phyloP scores from a whole-genome alignment of 2,113 vertebrate species.

The Thinocorus orbignyianus region DNA sequence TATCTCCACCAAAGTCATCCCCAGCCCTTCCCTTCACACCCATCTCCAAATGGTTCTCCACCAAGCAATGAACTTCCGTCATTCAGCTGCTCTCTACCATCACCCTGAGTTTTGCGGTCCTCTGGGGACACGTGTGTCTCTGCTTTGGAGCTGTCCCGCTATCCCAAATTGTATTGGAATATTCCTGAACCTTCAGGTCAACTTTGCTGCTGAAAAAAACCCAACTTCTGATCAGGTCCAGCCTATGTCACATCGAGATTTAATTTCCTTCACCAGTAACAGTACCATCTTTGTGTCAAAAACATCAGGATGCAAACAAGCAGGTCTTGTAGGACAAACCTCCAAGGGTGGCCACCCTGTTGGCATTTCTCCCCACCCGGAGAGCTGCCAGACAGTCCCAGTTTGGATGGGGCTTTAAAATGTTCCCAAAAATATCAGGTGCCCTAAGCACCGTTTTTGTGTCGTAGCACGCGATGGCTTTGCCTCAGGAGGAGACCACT shows the following conservation, averaged over 20 bases:
- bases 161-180: neutral
- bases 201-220: neutral
- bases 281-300: constrained; percentile 42
- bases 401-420: constrained; percentile 5
- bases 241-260: neutral
- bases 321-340: constrained; percentile 27
- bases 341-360: neutral
- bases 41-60: neutral
- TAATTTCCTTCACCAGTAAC: constrained; percentile 4
- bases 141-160: neutral
- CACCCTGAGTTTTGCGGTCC: neutral
- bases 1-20: neutral
- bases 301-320: constrained; percentile 29
- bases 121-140: accelerated
- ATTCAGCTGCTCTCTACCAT: neutral
- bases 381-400: neutral
- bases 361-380: neutral
- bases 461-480: neutral
- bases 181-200: constrained; percentile 4
- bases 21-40: constrained; percentile 10
- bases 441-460: constrained; percentile 9
- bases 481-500: neutral
- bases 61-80: neutral
- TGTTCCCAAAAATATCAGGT: constrained; percentile 31
- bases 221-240: neutral